These are phyloP conservation scores for Oophaga sylvatica DNA, from an alignment of 2,797 vertebrate species.

Conservation along the genomic window DNA sequence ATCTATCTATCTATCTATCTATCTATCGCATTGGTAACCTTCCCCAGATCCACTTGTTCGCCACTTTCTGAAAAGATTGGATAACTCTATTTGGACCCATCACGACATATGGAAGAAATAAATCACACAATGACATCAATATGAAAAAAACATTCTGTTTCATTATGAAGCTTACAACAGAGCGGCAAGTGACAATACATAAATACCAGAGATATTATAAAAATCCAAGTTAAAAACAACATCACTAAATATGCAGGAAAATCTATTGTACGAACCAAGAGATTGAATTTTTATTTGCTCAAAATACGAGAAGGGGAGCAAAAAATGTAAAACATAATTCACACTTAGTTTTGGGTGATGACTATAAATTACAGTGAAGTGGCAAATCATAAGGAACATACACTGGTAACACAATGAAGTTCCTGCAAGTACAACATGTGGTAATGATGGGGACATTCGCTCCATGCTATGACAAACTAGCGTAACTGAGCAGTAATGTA, in stretches of 20 bases:
- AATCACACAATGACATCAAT: slow-evolving; percentile 52
- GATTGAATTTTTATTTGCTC: slow-evolving; percentile 80
- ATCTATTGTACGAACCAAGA: slow-evolving; percentile 24
- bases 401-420: slow-evolving; percentile 38
- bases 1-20: too few species aligned
- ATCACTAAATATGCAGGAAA: slow-evolving; percentile 71
- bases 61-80: too few species aligned
- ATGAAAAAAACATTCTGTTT: slow-evolving; percentile 58
- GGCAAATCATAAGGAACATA: slow-evolving; percentile 23
- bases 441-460: slow-evolving; percentile 18
- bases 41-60: too few species aligned
- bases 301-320: slow-evolving; percentile 56
- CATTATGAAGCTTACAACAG: slow-evolving; percentile 64
- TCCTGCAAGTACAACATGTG: slow-evolving; percentile 42
- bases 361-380: slow-evolving; percentile 47
- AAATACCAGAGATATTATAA: slow-evolving; percentile 65
- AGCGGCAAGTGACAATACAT: slow-evolving; percentile 64
- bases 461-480: slow-evolving; percentile 28
- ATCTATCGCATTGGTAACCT: too few species aligned
- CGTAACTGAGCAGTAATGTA: background rate
- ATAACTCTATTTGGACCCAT: background rate
- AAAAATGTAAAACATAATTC: slow-evolving; percentile 58
- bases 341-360: slow-evolving; percentile 13
- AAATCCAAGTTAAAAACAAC: slow-evolving; percentile 67
- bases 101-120: slow-evolving; percentile 46